These are phyloP conservation scores for Hypercompe scribonia DNA, from an alignment of 2,888 invertebrate species.

Conservation along the genomic window DNA sequence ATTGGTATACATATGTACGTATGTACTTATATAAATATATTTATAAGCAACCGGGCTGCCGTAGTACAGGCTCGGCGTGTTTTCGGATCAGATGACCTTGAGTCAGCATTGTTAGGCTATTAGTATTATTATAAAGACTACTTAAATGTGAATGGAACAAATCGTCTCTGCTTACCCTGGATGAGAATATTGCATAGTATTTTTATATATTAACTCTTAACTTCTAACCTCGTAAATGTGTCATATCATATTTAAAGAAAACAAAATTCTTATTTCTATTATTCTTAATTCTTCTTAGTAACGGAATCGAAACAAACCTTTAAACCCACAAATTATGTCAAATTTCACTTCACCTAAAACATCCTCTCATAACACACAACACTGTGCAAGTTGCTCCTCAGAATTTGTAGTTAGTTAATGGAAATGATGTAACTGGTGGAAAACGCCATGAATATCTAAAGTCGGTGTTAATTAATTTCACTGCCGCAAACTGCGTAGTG, in stretches of 20 bases:
- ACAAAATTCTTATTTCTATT: too few relatives aligned
- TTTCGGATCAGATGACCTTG: too few relatives aligned
- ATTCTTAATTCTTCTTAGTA: too few relatives aligned
- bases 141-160: too few relatives aligned
- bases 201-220: neutral
- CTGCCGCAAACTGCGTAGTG: slow-evolving; percentile 1
- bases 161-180: neutral
- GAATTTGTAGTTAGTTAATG: neutral
- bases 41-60: too few relatives aligned
- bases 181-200: neutral
- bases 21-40: too few relatives aligned
- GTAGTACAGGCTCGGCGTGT: too few relatives aligned
- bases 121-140: too few relatives aligned
- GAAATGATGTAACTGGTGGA: slow-evolving; percentile 5
- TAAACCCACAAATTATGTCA: neutral
- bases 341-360: neutral
- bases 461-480: slow-evolving; percentile 10
- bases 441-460: slow-evolving; percentile 5
- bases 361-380: neutral
- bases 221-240: neutral
- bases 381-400: slow-evolving; percentile 3
- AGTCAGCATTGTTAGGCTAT: too few relatives aligned
- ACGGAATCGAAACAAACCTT: neutral
- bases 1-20: too few relatives aligned
- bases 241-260: neutral